A percentile compares a stretch with the other conserved stretches of the same genome.
phyloP scores from a whole-genome alignment of 2,113 vertebrate genomes.

The Paraplagusia blochii region DNA sequence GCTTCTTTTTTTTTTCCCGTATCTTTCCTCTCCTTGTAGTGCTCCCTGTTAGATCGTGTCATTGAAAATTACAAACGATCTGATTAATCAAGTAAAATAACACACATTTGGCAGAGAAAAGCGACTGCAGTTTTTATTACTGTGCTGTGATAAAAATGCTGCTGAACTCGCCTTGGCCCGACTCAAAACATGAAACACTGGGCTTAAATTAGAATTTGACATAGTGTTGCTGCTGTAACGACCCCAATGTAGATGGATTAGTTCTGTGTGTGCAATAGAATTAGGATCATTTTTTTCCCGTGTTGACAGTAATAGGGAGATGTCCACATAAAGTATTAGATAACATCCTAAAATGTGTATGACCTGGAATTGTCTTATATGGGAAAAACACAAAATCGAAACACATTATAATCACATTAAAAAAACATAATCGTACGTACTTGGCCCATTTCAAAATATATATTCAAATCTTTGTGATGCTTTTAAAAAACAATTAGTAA shows the following conservation, averaged over 20 bases:
- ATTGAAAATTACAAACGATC: conserved; percentile 37
- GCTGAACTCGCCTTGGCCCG: conserved; percentile 4
- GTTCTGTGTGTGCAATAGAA: conserved; percentile 20
- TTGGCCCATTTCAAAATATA: too few species aligned
- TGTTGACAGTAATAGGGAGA: background rate
- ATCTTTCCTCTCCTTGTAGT: conserved; percentile 10
- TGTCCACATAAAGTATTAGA: too few species aligned
- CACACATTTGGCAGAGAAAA: conserved; percentile 14
- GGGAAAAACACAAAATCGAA: too few species aligned
- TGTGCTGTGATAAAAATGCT: conserved; percentile 25
- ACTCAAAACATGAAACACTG: conserved; percentile 7
- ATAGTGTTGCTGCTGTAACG: background rate
- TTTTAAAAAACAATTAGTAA: too few species aligned
- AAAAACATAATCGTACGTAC: too few species aligned
- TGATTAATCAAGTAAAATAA: conserved; percentile 38
- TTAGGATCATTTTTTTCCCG: conserved; percentile 8
- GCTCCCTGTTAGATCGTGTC: conserved; percentile 15
- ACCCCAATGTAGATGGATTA: conserved; percentile 22
- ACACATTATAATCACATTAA: too few species aligned
- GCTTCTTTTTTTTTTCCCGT: conserved; percentile 8
- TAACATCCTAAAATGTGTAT: too few species aligned
- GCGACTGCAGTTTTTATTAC: conserved; percentile 30
- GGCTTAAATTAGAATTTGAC: conserved; percentile 24
- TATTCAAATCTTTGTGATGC: too few species aligned
- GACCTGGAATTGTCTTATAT: too few species aligned